A percentile compares a stretch with the other conserved stretches of the same genome.
Conservation (phyloP, 53 echinoderm and acorn worm genomes). For the Echinarachnius parma region DNA sequence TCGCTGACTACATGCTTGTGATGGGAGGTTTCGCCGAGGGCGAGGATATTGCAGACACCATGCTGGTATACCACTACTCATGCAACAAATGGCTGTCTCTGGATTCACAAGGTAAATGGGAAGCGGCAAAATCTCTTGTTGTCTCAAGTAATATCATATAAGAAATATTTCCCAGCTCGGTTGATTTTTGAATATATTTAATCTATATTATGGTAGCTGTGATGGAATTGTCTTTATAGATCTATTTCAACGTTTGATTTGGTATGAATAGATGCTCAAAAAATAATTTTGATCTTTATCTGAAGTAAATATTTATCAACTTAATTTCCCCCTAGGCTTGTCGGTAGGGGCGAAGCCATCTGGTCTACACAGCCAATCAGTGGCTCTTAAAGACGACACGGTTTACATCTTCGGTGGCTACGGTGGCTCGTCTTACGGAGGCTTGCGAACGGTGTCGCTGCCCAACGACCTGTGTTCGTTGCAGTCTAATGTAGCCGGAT, state of each 20-base stretch:
- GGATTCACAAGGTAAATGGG: constrained; percentile 32
- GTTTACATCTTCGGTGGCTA: constrained; percentile 78
- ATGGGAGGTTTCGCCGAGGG: constrained; percentile 66
- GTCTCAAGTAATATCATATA: too few species aligned
- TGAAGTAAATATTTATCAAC: too few species aligned
- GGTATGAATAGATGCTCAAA: too few species aligned
- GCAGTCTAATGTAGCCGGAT: constrained; percentile 46
- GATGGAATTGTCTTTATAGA: too few species aligned
- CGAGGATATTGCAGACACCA: constrained; percentile 56
- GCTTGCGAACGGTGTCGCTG: constrained; percentile 49
- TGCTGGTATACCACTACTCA: constrained; percentile 66
- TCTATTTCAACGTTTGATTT: too few species aligned
- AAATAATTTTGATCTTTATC: too few species aligned
- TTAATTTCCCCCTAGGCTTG: too few species aligned
- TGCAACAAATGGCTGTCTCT: constrained; percentile 76
- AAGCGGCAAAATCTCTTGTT: too few species aligned
- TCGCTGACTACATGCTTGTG: constrained; percentile 66
- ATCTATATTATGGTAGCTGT: too few species aligned
- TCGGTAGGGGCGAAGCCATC: constrained; percentile 52
- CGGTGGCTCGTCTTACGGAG: constrained; percentile 59
- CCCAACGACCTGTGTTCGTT: constrained; percentile 71
- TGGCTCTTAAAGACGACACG: constrained; percentile 23
- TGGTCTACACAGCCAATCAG: constrained; percentile 45
- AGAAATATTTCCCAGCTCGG: too few species aligned
- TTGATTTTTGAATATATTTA: too few species aligned